Percentiles rank a stretch among this genome's conserved stretches.
These are phyloP conservation scores for Haemorhous mexicanus DNA, from an alignment of 2,113 vertebrate species.

Conservation along the genomic window DNA sequence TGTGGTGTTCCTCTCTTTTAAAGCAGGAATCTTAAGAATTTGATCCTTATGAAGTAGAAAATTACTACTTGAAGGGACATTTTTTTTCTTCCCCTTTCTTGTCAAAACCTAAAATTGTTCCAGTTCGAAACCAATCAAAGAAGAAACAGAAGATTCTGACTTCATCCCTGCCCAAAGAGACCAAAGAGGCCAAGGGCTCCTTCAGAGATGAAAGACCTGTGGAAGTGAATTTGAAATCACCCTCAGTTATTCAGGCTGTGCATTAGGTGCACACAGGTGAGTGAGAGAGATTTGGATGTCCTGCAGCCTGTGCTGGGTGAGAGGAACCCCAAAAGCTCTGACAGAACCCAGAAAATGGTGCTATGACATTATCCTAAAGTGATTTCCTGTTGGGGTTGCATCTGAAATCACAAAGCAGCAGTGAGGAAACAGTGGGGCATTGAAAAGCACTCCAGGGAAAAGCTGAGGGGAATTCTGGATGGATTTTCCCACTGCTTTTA, in stretches of 20 bases:
- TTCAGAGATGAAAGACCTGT: background rate
- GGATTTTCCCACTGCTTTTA: background rate
- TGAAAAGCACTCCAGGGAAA: background rate
- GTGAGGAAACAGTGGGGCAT: too few species aligned
- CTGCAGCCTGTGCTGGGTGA: background rate
- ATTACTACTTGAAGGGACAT: slow-evolving; percentile 21
- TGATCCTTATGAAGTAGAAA: slow-evolving; percentile 19
- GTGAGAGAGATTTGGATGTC: accelerated
- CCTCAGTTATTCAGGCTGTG: background rate
- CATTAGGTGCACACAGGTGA: background rate
- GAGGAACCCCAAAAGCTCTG: background rate
- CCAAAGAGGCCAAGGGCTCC: background rate
- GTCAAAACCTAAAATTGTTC: slow-evolving; percentile 29
- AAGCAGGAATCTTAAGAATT: background rate
- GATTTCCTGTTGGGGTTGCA: accelerated
- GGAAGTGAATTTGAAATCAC: background rate
- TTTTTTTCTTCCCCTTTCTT: background rate
- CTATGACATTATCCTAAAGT: background rate
- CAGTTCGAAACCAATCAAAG: background rate
- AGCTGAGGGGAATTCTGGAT: background rate
- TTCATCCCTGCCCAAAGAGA: background rate
- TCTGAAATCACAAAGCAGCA: background rate
- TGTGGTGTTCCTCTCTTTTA: background rate
- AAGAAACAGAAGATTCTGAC: background rate
- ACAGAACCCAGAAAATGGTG: background rate